A percentile compares a stretch with the other conserved stretches of the same genome.
Conservation (phyloP, 2,113 vertebrate species). For the Rhea pennata region DNA sequence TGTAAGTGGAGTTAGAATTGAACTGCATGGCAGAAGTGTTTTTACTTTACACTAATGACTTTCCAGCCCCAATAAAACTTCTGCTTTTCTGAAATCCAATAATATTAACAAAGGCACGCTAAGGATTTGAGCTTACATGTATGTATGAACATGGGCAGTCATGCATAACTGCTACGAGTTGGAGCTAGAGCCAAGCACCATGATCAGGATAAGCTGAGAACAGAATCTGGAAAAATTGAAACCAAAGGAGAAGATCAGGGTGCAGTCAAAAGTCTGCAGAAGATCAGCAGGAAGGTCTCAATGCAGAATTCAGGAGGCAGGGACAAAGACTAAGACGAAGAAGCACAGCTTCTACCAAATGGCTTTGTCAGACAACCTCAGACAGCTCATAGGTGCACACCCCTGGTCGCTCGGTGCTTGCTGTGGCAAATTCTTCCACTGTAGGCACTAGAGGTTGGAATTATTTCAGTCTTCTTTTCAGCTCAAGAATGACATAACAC, state of each 20-base stretch:
- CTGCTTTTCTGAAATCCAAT: background rate
- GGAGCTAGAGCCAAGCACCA: background rate
- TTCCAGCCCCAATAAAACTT: background rate
- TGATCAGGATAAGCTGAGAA: background rate
- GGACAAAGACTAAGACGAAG: background rate
- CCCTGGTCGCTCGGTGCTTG: background rate
- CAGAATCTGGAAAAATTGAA: background rate
- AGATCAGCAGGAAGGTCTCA: background rate
- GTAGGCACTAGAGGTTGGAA: background rate
- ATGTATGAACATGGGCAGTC: background rate
- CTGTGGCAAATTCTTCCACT: background rate
- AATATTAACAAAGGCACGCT: background rate
- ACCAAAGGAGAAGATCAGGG: background rate
- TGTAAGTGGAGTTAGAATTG: background rate
- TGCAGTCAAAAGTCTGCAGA: background rate
- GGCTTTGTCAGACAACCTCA: background rate
- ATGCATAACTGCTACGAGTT: background rate
- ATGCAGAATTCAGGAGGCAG: background rate
- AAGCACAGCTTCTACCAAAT: background rate
- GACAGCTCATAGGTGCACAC: background rate
- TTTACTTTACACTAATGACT: background rate
- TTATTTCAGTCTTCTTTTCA: background rate
- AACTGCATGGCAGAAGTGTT: background rate
- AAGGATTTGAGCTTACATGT: background rate
- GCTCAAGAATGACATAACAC: background rate